These are phyloP conservation scores for Crenichthys baileyi DNA, from an alignment of 2,797 vertebrate species.

Conservation along the genomic window DNA sequence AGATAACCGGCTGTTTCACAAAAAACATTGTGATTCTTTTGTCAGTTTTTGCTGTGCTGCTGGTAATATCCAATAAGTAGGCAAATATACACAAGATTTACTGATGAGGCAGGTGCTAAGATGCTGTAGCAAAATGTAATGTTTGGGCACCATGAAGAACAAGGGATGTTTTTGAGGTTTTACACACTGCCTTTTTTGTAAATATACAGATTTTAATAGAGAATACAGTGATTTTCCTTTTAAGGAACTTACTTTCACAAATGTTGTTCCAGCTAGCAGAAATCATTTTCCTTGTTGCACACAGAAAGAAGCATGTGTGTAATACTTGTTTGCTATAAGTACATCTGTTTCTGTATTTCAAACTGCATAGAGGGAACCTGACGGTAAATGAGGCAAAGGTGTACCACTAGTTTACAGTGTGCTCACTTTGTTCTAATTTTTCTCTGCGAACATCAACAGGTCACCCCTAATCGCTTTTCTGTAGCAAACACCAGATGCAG, in stretches of 20 bases:
- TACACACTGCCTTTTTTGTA: neutral
- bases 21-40: constrained; percentile 55
- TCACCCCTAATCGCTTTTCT: constrained; percentile 67
- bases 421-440: constrained; percentile 64
- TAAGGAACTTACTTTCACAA: constrained; percentile 8
- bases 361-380: constrained; percentile 1
- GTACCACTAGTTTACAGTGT: constrained; percentile 42
- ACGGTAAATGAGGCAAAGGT: constrained; percentile 28
- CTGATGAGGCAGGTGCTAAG: constrained; percentile 16
- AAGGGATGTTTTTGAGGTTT: constrained; percentile 1
- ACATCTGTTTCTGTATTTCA: constrained; percentile 53
- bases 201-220: constrained; percentile 17
- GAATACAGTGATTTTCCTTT: constrained; percentile 18
- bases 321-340: constrained; percentile 17
- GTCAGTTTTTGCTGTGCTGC: constrained; percentile 37
- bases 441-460: constrained; percentile 53
- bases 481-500: constrained; percentile 68
- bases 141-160: constrained; percentile 5
- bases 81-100: constrained; percentile 63
- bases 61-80: constrained; percentile 56
- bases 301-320: constrained; percentile 22
- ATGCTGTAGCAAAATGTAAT: constrained; percentile 22
- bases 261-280: constrained; percentile 30
- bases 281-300: constrained; percentile 51
- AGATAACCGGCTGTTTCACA: constrained; percentile 52